Evolutionary conservation across 2,797 vertebrate genomes (phyloP).

Genomic region (Coregonus sp.): DNA sequence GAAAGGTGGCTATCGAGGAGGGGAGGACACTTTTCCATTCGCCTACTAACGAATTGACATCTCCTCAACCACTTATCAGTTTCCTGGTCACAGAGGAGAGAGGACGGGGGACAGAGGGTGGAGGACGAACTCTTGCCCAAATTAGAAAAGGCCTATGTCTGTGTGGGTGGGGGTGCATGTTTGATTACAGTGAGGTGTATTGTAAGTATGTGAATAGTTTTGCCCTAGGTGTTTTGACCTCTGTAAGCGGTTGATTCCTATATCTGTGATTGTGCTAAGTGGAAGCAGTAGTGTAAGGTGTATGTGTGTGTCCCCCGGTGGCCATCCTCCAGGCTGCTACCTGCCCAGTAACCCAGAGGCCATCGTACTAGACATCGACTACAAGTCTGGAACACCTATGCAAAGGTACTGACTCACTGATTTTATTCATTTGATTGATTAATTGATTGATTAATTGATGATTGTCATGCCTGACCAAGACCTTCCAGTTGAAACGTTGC

Average conservation of each 20-base stretch:
- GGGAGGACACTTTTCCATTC: no score
- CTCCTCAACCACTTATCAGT: no score
- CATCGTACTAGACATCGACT: constrained; percentile 96
- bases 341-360: constrained; percentile 97
- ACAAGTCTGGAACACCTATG: constrained; percentile 97
- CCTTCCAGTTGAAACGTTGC: no score
- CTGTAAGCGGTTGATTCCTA: neutral
- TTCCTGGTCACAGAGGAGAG: no score
- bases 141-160: neutral
- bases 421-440: no score
- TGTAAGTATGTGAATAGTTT: neutral
- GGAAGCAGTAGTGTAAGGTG: neutral
- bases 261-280: neutral
- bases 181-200: neutral
- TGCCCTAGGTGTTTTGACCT: neutral
- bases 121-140: no score
- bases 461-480: neutral
- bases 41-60: no score
- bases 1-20: no score
- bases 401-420: constrained; percentile 77
- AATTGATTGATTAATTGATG: no score
- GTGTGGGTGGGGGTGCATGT: neutral
- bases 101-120: no score
- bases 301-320: constrained; percentile 30
- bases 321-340: constrained; percentile 84